Evolutionary conservation across 2,797 vertebrate genomes (phyloP).

Genomic region (Gymnoscopelus microlampas): DNA sequence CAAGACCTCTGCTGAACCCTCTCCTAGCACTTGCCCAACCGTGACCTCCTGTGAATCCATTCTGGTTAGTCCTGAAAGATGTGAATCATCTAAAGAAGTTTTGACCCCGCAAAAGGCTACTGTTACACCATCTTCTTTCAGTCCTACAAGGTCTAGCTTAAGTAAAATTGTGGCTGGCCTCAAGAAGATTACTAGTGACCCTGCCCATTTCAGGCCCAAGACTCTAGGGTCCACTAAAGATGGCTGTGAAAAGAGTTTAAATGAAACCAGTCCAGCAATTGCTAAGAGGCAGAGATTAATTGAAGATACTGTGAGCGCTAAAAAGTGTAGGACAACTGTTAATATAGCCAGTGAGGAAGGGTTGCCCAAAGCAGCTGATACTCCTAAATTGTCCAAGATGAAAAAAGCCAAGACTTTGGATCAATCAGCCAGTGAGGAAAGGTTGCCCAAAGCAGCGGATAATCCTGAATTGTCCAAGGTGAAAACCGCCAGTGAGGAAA

Average conservation of each 20-base stretch:
- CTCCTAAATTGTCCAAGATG: no score
- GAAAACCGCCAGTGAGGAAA: no score
- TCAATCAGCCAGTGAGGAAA: no score
- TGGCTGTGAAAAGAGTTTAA: not conserved
- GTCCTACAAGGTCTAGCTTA: not conserved
- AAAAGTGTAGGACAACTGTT: conserved; percentile 22
- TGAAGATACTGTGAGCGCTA: not conserved
- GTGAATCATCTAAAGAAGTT: not conserved
- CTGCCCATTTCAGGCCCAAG: not conserved
- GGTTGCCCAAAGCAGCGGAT: no score
- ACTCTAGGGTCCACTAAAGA: conserved; percentile 5
- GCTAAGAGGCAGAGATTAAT: conserved; percentile 41
- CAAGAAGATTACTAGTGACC: not conserved
- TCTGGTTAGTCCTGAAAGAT: not conserved
- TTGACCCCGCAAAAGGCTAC: not conserved
- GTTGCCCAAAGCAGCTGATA: no score
- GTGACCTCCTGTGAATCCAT: not conserved
- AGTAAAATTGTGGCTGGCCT: not conserved
- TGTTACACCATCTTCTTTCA: not conserved
- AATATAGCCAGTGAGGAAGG: not conserved
- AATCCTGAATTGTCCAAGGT: no score
- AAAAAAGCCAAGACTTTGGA: no score
- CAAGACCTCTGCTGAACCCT: not conserved
- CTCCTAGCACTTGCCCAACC: not conserved
- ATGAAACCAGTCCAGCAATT: not conserved